phyloP scores from a whole-genome alignment of 2,888 invertebrate species.

The Chrysina gloriosa region DNA sequence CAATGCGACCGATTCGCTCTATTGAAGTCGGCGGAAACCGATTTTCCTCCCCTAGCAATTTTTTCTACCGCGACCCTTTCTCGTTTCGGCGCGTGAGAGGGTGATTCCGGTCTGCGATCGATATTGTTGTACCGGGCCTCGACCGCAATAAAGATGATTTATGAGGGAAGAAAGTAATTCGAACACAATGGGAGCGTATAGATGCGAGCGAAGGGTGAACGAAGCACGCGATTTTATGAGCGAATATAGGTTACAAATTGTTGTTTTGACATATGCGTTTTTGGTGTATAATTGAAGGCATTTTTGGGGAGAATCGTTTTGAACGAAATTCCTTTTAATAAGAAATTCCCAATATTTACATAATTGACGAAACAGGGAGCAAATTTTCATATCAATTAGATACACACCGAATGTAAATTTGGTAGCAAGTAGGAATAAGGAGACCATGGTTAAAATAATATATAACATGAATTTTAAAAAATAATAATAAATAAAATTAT shows the following conservation, averaged over 20 bases:
- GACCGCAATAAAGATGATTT: constrained; percentile 9
- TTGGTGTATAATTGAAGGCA: too few species aligned
- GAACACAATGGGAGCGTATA: not conserved
- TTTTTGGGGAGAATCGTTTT: not conserved
- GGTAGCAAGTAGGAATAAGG: too few species aligned
- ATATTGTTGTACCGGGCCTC: not conserved
- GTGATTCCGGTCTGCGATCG: not conserved
- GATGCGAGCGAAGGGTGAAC: not conserved
- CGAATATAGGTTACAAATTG: too few species aligned
- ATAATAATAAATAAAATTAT: too few species aligned
- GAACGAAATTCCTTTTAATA: not conserved
- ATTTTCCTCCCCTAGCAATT: not conserved
- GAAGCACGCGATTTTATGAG: not conserved
- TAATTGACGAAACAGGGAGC: not conserved
- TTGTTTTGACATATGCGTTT: too few species aligned
- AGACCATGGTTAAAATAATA: too few species aligned
- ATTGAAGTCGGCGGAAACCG: not conserved
- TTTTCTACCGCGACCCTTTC: not conserved
- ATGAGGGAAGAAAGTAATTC: constrained; percentile 10
- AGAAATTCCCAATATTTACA: not conserved
- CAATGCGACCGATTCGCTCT: not conserved
- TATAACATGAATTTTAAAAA: too few species aligned
- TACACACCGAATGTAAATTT: too few species aligned
- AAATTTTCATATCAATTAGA: too few species aligned
- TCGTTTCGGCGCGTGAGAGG: not conserved